Percentiles rank a stretch among this genome's conserved stretches.
Conservation (phyloP, 2,113 vertebrate species). For the Conger conger region DNA sequence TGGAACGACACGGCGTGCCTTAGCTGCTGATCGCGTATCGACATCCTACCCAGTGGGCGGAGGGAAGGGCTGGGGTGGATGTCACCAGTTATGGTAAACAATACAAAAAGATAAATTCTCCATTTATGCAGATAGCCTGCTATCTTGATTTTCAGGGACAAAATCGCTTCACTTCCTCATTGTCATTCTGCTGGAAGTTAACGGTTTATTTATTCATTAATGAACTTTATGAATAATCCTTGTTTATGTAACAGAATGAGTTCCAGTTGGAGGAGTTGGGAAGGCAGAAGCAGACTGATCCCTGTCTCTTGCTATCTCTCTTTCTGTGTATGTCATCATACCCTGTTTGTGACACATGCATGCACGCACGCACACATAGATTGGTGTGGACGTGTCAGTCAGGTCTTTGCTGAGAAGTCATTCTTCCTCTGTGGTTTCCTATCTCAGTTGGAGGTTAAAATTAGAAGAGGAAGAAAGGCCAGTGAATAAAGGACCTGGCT, state of each 20-base stretch:
- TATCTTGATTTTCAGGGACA: background rate
- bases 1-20: background rate
- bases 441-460: background rate
- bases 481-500: background rate
- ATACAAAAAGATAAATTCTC: background rate
- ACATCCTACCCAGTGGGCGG: background rate
- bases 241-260: too few relatives aligned
- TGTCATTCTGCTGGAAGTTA: background rate
- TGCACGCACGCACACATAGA: background rate
- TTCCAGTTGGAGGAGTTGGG: too few relatives aligned
- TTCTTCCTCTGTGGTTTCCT: background rate
- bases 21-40: conserved; percentile 1
- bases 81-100: background rate
- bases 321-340: background rate
- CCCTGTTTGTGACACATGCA: background rate
- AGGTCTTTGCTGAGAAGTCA: background rate
- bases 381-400: background rate
- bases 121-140: background rate
- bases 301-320: background rate
- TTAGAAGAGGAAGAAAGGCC: background rate
- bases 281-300: background rate
- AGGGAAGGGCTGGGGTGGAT: background rate
- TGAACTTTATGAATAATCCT: too few relatives aligned
- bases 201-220: background rate
- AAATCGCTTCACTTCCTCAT: background rate